Evolutionary conservation across 1,140 invertebrate genomes (phyloP).

Genomic region (Pollicipes pollicipes): DNA sequence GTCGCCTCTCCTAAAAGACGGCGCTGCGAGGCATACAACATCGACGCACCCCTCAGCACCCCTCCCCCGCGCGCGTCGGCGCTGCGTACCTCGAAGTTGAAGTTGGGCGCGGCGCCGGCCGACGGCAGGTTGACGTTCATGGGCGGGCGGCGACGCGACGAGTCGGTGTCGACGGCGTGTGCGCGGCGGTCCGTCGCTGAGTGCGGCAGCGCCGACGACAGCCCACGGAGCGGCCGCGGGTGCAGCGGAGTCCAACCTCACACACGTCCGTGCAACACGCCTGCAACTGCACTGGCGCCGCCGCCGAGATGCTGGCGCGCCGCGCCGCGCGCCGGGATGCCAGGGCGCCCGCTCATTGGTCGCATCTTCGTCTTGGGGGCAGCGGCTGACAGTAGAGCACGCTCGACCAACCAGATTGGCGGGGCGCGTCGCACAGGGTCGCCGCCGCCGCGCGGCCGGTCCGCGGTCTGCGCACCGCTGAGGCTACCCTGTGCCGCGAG

Average conservation of each 20-base stretch:
- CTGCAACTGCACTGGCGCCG: neutral
- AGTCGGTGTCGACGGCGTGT: neutral
- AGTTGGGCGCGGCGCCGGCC: neutral
- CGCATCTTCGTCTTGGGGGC: slow-evolving; percentile 1
- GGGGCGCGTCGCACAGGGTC: neutral
- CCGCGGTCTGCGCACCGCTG: too few species aligned
- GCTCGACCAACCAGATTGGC: neutral
- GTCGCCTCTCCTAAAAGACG: too few species aligned
- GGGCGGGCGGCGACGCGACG: too few species aligned
- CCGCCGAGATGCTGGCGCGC: neutral
- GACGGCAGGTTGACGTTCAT: neutral
- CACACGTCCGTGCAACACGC: neutral
- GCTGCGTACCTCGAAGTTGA: neutral
- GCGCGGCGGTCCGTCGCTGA: neutral
- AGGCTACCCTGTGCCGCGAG: neutral
- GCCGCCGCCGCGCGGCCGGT: too few species aligned
- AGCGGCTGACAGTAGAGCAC: neutral
- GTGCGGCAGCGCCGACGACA: neutral
- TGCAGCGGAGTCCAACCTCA: neutral
- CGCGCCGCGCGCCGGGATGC: neutral
- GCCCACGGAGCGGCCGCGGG: too few species aligned
- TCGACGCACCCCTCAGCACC: too few species aligned
- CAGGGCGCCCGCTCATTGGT: neutral
- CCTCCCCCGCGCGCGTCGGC: too few species aligned
- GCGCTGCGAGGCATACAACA: too few species aligned